Conservation (phyloP, 1,140 invertebrate species). For the Cataglyphis hispanica region DNA sequence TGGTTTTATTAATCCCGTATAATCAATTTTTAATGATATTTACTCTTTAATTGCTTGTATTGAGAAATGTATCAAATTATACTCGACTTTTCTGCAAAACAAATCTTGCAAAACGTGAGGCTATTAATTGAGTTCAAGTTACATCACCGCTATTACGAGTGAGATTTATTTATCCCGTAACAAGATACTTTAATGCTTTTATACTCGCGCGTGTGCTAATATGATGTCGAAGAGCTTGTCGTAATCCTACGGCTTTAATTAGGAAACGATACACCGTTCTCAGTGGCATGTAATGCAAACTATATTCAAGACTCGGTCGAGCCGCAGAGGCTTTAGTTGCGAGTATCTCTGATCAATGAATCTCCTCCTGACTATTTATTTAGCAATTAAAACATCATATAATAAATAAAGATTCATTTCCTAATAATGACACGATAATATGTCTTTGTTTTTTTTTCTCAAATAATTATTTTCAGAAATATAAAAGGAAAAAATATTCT, state of each 20-base stretch:
- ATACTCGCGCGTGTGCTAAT: slow-evolving; percentile 40
- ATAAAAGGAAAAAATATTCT: not conserved
- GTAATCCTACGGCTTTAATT: slow-evolving; percentile 68
- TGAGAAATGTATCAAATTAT: not conserved
- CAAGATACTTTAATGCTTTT: slow-evolving; percentile 30
- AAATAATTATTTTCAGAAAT: not conserved
- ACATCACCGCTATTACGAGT: not conserved
- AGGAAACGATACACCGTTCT: slow-evolving; percentile 55
- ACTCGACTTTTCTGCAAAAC: not conserved
- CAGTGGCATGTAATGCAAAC: slow-evolving; percentile 60
- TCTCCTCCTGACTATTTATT: not conserved
- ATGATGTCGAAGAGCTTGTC: slow-evolving; percentile 48
- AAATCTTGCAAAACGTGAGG: not conserved
- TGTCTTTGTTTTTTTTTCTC: not conserved
- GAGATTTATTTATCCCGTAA: slow-evolving; percentile 24
- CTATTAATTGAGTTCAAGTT: slow-evolving; percentile 21
- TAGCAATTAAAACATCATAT: not conserved
- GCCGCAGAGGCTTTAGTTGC: slow-evolving; percentile 2
- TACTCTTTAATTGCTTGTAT: not conserved
- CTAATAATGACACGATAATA: not conserved
- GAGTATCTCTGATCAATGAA: not conserved
- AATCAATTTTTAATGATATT: not conserved
- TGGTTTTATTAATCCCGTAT: not conserved
- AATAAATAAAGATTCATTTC: not conserved
- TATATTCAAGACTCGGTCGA: slow-evolving; percentile 57